Evolutionary conservation across 2,113 vertebrate genomes (phyloP), one percentile per base, ranked within the genome.

Genomic region (Scalopus aquaticus): DNA sequence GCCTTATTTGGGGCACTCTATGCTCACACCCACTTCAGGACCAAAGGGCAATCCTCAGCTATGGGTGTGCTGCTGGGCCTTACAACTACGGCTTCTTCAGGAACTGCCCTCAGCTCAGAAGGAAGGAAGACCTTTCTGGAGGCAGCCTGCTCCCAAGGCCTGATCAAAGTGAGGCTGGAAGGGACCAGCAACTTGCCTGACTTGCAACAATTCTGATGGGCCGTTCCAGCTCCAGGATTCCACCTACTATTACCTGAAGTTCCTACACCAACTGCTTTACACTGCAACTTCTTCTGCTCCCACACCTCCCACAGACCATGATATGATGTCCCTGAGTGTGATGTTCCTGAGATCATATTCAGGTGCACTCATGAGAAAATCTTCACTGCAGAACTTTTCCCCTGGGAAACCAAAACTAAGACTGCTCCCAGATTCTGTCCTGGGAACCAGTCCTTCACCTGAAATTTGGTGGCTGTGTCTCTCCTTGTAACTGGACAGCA

Each of bases 11-110:
- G 54, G 54, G 54, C 6, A 7, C 69, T 54, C 13, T 32, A 22
- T 30, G 30, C 32, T 24, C 73, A 62, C 22, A 51, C 1, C 9
- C 44, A 19, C 15, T 26, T 56, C 54, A 24, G 49, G 19, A 35
- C 60, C 13, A 17, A 35, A 10, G 10, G 2, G 15, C 2, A 22
- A 17, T 74, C 54, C 70, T 20, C 5, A 35, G 2, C 39, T 88
- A 0, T 1, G 1, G 67, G 10, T 39, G 37, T 44, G 13, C 37
- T 65, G 7, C 39, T 16, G 42, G 5, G 20, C 1, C 13, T 60
- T 30, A 32, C 16, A n/a, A 20, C 32, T 28, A 80, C 5, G 2
- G 2, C 26, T 58, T 87, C 78, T 81, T 80, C 32, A 58, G 15
- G 32, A 54, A n/a, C 1, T 30, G 17, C 13, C 6, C 28, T 90